phyloP scores from a whole-genome alignment of 2,797 vertebrate genomes.

The Threskiornis aethiopicus region DNA sequence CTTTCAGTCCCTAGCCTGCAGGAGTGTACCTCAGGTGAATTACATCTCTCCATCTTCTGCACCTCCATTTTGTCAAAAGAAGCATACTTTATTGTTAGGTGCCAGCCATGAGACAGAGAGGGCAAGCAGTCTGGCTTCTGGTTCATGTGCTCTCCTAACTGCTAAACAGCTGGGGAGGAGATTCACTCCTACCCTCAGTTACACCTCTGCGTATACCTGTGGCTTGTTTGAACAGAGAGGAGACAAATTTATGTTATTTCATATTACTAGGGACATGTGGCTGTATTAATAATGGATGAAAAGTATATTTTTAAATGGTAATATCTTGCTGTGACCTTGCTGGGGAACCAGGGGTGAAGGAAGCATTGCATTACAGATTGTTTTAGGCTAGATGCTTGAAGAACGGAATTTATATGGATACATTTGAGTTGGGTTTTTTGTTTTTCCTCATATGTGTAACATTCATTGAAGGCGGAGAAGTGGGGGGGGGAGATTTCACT shows the following conservation, averaged over 20 bases:
- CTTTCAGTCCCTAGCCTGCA: not conserved
- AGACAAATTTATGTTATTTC: not conserved
- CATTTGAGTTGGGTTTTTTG: not conserved
- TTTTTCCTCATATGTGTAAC: not conserved
- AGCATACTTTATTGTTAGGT: not conserved
- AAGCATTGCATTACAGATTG: not conserved
- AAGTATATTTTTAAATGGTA: not conserved
- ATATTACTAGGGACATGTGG: not conserved
- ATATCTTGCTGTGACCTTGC: not conserved
- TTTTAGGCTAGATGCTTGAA: not conserved
- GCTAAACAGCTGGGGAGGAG: fast-evolving
- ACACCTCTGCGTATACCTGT: not conserved
- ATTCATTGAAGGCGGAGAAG: not conserved
- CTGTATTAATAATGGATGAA: not conserved
- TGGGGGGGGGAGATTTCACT: not conserved
- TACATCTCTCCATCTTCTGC: not conserved
- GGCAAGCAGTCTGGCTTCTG: not conserved
- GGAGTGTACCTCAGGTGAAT: not conserved
- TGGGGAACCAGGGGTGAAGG: not conserved
- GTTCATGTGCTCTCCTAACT: not conserved
- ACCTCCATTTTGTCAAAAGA: not conserved
- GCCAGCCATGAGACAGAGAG: not conserved
- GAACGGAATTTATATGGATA: not conserved
- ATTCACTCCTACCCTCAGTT: not conserved
- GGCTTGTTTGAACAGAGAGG: not conserved